A percentile compares a stretch with the other conserved stretches of the same genome.
Conservation (phyloP, 2,113 vertebrate species). For the Microcebus tavaratra region DNA sequence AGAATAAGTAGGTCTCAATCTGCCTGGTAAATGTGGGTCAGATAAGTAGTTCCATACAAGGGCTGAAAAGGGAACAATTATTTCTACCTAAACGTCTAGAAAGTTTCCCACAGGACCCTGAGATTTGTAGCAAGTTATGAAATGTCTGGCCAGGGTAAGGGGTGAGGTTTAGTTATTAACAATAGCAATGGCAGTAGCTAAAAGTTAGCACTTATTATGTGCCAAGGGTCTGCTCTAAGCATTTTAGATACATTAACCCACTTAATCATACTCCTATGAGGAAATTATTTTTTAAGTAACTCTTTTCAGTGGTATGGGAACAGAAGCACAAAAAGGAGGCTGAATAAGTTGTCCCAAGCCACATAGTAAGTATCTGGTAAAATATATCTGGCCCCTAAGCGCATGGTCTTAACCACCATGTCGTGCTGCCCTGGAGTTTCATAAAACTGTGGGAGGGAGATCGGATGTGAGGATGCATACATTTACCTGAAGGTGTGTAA, state of each 20-base stretch:
- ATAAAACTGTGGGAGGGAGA: neutral
- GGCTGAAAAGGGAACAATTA: neutral
- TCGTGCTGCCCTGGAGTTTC: rapidly evolving
- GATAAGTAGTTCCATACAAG: neutral
- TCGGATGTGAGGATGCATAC: neutral
- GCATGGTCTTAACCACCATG: neutral
- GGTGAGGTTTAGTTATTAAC: neutral
- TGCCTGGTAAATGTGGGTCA: neutral
- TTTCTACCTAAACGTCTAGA: neutral
- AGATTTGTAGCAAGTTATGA: neutral
- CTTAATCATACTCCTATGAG: neutral
- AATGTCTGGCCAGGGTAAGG: too few species aligned
- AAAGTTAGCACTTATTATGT: neutral
- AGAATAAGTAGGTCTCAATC: conserved; percentile 7
- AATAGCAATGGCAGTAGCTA: neutral
- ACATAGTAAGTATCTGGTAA: neutral
- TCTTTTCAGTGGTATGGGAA: neutral
- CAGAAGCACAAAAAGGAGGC: neutral
- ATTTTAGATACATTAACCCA: neutral
- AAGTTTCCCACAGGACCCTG: neutral
- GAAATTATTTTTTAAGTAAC: neutral
- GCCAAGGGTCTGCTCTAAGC: neutral
- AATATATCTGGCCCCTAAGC: neutral
- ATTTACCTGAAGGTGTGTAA: neutral
- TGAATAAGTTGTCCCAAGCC: neutral